Conservation (phyloP, 2,888 invertebrate species). For the Brachyptera risi region DNA sequence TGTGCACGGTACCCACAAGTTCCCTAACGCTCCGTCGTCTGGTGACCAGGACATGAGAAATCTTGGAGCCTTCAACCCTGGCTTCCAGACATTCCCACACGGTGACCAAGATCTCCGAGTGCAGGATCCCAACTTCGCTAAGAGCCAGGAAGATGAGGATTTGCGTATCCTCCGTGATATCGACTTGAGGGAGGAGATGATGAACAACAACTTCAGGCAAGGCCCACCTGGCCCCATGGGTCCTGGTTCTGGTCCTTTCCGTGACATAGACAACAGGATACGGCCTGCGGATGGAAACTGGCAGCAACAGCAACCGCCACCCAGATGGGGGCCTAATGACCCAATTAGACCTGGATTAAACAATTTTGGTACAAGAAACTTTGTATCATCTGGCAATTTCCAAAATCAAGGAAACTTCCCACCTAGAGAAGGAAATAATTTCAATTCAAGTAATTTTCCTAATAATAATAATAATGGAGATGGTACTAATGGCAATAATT, state of each 20-base stretch:
- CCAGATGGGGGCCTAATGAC: not conserved
- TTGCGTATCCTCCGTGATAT: constrained; percentile 26
- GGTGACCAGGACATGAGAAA: not conserved
- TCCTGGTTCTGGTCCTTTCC: not conserved
- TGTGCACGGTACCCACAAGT: too few relatives aligned
- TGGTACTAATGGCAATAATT: not conserved
- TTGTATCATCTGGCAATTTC: constrained; percentile 12
- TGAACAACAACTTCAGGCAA: too few relatives aligned
- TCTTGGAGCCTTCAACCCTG: not conserved
- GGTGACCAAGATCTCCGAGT: not conserved
- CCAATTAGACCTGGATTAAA: not conserved
- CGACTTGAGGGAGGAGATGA: constrained; percentile 18
- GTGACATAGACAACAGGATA: not conserved
- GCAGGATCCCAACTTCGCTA: not conserved
- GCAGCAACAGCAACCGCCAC: not conserved
- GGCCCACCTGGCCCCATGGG: too few relatives aligned
- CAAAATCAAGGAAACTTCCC: not conserved
- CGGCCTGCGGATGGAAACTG: not conserved
- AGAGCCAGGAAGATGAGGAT: constrained; percentile 22
- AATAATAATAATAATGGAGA: not conserved
- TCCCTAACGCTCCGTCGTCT: too few relatives aligned
- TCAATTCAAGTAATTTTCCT: not conserved
- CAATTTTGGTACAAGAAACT: constrained; percentile 12
- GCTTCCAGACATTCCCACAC: not conserved
- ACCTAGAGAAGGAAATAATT: not conserved